Evolutionary conservation across 2,113 vertebrate genomes (phyloP).

Genomic region (Ranitomeya variabilis): DNA sequence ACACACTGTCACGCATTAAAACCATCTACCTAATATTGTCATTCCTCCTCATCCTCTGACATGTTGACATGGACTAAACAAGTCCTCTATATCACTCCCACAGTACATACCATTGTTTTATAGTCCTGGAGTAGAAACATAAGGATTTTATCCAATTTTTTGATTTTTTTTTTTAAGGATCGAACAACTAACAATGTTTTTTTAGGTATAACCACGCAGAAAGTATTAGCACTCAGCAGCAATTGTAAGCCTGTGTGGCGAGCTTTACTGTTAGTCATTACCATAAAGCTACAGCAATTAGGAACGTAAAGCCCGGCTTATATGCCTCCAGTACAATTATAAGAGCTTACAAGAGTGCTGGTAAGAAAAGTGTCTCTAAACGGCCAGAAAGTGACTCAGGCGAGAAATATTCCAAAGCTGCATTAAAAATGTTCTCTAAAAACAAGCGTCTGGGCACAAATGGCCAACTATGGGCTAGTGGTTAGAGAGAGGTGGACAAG

Average conservation of each 20-base stretch:
- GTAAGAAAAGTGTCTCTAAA: background rate
- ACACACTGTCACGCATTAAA: no score
- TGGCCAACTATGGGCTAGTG: constrained; percentile 42
- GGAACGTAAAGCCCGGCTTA: background rate
- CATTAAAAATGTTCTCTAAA: constrained; percentile 52
- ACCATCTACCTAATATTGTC: no score
- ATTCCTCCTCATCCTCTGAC: no score
- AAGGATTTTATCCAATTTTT: background rate
- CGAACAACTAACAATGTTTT: background rate
- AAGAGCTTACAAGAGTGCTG: constrained; percentile 3
- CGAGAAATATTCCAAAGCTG: constrained; percentile 28
- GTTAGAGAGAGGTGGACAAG: constrained; percentile 51
- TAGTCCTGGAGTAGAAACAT: background rate
- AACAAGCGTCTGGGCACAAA: constrained; percentile 19
- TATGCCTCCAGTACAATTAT: constrained; percentile 9
- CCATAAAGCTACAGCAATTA: constrained; percentile 27
- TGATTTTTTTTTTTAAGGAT: background rate
- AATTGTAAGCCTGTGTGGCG: background rate
- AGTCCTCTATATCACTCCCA: background rate
- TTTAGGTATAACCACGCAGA: background rate
- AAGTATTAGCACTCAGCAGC: background rate
- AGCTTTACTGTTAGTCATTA: constrained; percentile 3
- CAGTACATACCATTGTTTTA: background rate
- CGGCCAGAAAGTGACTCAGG: constrained; percentile 41
- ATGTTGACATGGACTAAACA: background rate